Percentiles rank a stretch among this genome's conserved stretches.
These are phyloP conservation scores for Pseudomyrmex flavicornis DNA, from an alignment of 1,140 invertebrate genomes.

Conservation along the genomic window DNA sequence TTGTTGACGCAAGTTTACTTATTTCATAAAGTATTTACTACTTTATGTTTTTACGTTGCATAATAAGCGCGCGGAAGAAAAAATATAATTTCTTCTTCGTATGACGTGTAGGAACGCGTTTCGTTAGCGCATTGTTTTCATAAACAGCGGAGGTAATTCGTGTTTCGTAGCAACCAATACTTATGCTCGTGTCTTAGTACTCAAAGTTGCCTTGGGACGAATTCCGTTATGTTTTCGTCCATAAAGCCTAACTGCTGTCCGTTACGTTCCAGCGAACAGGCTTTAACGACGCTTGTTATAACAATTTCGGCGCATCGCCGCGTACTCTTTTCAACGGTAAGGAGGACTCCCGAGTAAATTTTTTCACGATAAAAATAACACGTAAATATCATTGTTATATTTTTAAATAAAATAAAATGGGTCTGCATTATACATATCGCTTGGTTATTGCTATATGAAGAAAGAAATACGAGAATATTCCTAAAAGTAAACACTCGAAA, in stretches of 20 bases:
- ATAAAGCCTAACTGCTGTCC: constrained; percentile 66
- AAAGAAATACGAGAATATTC: neutral
- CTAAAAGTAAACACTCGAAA: neutral
- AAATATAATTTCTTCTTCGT: neutral
- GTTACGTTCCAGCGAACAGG: constrained; percentile 59
- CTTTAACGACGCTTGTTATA: constrained; percentile 59
- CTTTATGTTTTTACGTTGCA: neutral
- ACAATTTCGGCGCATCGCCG: constrained; percentile 45
- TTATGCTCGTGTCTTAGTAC: constrained; percentile 48
- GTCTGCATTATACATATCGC: too few species aligned
- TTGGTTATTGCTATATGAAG: too few species aligned
- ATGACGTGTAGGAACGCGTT: neutral
- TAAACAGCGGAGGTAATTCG: constrained; percentile 57
- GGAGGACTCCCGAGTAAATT: constrained; percentile 23
- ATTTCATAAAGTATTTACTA: neutral
- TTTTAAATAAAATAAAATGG: too few species aligned
- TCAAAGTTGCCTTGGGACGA: constrained; percentile 47
- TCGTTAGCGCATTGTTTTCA: constrained; percentile 13
- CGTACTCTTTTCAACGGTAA: constrained; percentile 33
- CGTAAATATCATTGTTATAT: neutral
- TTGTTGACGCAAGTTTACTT: neutral
- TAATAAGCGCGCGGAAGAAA: constrained; percentile 19
- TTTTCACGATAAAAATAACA: constrained; percentile 1
- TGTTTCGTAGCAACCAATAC: constrained; percentile 57
- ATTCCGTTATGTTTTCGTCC: constrained; percentile 70